A percentile compares a stretch with the other conserved stretches of the same genome.
These are phyloP conservation scores for Drosophila longiperda DNA, from an alignment of 2,888 invertebrate species.

Conservation along the genomic window DNA sequence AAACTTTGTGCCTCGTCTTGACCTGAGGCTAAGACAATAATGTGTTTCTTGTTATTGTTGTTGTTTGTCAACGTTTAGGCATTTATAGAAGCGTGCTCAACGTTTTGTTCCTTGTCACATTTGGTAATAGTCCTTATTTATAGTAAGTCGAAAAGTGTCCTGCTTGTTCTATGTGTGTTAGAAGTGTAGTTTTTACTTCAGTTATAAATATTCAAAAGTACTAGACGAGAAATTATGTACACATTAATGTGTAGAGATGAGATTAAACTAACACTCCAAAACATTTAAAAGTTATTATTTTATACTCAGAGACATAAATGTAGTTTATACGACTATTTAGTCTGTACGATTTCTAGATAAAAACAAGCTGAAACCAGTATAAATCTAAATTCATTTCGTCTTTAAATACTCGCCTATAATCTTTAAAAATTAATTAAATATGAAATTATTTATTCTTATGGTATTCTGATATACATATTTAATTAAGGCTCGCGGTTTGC, in stretches of 20 bases:
- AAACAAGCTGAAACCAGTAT: not conserved
- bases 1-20: not conserved
- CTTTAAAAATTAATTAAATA: not conserved
- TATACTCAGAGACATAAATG: not conserved
- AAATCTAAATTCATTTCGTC: not conserved
- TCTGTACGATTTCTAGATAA: not conserved
- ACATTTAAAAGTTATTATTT: not conserved
- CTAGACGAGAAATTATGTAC: not conserved
- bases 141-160: conserved; percentile 30
- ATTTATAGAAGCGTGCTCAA: conserved; percentile 58
- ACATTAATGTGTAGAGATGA: not conserved
- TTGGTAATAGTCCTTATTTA: not conserved
- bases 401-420: not conserved
- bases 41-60: conserved; percentile 27
- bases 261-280: not conserved
- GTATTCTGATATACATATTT: not conserved
- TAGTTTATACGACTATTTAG: not conserved
- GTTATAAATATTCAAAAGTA: not conserved
- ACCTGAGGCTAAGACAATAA: conserved; percentile 59
- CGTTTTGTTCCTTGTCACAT: conserved; percentile 29
- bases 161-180: conserved; percentile 4
- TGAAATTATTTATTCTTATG: not conserved
- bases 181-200: conserved; percentile 4
- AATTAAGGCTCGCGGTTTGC: not conserved
- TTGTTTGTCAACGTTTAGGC: conserved; percentile 48